These are phyloP conservation scores for Pachydiplax longipennis DNA, from an alignment of 2,888 invertebrate genomes.

Conservation along the genomic window DNA sequence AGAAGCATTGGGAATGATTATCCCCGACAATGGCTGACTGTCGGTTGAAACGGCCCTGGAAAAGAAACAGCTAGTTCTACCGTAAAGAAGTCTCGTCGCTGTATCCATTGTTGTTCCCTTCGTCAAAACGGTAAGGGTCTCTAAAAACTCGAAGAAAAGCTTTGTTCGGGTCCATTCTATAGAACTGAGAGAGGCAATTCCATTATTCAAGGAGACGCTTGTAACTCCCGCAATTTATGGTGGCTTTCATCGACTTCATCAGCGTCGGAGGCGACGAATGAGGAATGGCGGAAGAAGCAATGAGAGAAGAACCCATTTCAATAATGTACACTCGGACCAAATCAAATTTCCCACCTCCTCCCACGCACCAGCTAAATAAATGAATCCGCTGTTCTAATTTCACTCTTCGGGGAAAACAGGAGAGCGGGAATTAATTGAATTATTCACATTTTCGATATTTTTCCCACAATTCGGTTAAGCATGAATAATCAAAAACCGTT, in stretches of 20 bases:
- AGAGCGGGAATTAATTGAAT: not conserved
- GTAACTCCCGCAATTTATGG: not conserved
- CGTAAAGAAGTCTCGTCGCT: not conserved
- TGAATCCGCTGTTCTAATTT: not conserved
- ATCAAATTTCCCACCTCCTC: not conserved
- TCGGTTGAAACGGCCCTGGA: constrained; percentile 5
- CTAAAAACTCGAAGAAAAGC: not conserved
- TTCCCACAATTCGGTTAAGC: not conserved
- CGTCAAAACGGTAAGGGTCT: not conserved
- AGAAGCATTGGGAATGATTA: constrained; percentile 40
- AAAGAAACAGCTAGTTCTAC: constrained; percentile 8
- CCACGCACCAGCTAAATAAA: not conserved
- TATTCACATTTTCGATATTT: not conserved
- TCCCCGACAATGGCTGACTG: constrained; percentile 22
- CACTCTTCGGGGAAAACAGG: not conserved
- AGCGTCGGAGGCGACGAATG: not conserved
- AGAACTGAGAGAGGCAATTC: not conserved
- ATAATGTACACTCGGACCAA: not conserved
- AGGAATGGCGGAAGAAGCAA: not conserved
- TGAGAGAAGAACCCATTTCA: not conserved
- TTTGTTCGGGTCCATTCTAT: not conserved
- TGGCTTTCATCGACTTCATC: not conserved
- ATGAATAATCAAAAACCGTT: not conserved
- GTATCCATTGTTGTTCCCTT: not conserved
- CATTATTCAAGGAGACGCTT: constrained; percentile 3